phyloP scores from a whole-genome alignment of 1,140 invertebrate species.

The Leptopilina boulardi region DNA sequence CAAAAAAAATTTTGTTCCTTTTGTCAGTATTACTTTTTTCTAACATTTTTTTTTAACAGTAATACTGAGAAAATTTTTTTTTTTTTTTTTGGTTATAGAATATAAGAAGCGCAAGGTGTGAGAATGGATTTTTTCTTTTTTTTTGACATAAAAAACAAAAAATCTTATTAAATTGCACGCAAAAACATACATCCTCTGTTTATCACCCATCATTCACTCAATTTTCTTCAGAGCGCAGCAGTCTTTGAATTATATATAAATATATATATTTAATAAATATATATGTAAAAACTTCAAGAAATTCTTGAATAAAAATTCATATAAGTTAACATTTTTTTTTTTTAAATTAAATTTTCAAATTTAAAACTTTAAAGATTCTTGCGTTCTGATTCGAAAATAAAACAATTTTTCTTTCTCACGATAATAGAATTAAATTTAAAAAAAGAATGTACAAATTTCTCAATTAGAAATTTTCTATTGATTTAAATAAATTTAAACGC shows the following conservation, averaged over 20 bases:
- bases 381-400: not conserved
- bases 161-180: slow-evolving; percentile 53
- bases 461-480: not conserved
- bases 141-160: not conserved
- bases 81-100: not conserved
- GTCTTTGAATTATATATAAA: not conserved
- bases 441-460: not conserved
- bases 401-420: no score
- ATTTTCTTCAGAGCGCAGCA: slow-evolving; percentile 29
- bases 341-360: no score
- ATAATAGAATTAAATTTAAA: not conserved
- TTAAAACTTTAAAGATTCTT: no score
- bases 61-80: slow-evolving; percentile 15
- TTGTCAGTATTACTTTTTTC: slow-evolving; percentile 16
- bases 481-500: not conserved
- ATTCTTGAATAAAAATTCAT: no score
- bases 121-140: slow-evolving; percentile 38
- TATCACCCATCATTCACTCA: slow-evolving; percentile 37
- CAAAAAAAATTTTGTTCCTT: not conserved
- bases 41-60: not conserved
- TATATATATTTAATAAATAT: not conserved
- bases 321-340: no score
- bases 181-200: slow-evolving; percentile 46
- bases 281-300: no score
- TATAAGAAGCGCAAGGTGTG: slow-evolving; percentile 40